These are phyloP conservation scores for Drosophila asahinai DNA, from an alignment of 1,140 invertebrate species.

Conservation along the genomic window DNA sequence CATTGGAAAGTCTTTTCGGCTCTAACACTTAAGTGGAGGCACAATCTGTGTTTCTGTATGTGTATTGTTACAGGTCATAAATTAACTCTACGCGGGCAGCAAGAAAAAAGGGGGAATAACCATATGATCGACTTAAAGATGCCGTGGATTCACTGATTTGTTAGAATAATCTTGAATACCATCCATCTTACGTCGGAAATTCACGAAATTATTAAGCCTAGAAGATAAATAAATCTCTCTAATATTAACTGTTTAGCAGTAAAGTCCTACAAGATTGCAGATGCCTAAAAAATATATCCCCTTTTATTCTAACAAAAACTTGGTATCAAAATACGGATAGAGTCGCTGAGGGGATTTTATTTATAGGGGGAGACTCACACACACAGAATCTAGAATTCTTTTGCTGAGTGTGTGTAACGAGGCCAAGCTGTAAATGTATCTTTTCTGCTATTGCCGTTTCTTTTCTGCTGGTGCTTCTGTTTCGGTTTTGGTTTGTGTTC, in stretches of 20 bases:
- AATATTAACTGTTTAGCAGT: not conserved
- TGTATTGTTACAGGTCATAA: constrained; percentile 66
- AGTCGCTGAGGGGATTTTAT: constrained; percentile 62
- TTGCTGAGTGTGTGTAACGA: constrained; percentile 45
- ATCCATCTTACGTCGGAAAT: too few species aligned
- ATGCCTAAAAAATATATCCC: not conserved
- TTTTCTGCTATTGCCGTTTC: constrained; percentile 32
- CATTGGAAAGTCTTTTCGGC: constrained; percentile 54
- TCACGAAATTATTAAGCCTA: too few species aligned
- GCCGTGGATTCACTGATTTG: not conserved
- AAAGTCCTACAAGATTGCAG: not conserved
- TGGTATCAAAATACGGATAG: constrained; percentile 18
- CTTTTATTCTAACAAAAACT: not conserved
- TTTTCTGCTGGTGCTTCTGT: constrained; percentile 30
- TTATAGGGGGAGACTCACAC: constrained; percentile 52
- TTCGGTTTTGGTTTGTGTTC: constrained; percentile 53
- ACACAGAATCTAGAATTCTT: constrained; percentile 36
- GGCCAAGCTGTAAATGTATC: constrained; percentile 67
- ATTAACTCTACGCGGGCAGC: constrained; percentile 64
- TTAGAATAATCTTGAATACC: not conserved
- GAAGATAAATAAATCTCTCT: not conserved
- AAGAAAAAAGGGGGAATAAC: constrained; percentile 12
- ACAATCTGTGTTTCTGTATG: constrained; percentile 49
- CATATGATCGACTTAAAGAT: not conserved
- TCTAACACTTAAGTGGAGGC: constrained; percentile 66